These are phyloP conservation scores for Ips nitidus DNA, from an alignment of 1,140 invertebrate genomes.

Conservation along the genomic window DNA sequence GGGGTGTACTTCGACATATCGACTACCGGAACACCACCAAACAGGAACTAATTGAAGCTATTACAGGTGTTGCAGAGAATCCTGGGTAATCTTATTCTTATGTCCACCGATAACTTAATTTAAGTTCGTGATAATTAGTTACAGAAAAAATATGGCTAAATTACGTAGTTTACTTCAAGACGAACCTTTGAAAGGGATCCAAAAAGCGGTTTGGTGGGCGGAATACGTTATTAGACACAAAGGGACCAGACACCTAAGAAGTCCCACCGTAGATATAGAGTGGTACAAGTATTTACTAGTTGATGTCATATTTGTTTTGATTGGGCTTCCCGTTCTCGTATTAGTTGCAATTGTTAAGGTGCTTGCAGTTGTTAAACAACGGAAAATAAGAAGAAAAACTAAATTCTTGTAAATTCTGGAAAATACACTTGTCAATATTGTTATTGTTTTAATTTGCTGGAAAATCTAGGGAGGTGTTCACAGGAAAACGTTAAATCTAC, in stretches of 20 bases:
- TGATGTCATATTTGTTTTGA: slow-evolving; percentile 49
- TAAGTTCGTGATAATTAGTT: slow-evolving; percentile 29
- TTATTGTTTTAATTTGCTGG: too few relatives aligned
- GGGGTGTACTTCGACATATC: slow-evolving; percentile 42
- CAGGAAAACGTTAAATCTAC: too few relatives aligned
- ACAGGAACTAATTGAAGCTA: slow-evolving; percentile 30
- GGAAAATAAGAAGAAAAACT: too few relatives aligned
- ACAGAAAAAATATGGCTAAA: slow-evolving; percentile 38
- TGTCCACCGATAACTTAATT: background rate
- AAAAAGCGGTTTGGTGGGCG: slow-evolving; percentile 56
- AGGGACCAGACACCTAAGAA: slow-evolving; percentile 50
- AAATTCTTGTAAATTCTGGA: too few relatives aligned
- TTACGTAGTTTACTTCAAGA: slow-evolving; percentile 39
- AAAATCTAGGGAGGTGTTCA: too few relatives aligned
- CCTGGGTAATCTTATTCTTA: slow-evolving; percentile 25
- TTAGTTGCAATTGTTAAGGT: too few relatives aligned
- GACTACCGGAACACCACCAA: slow-evolving; percentile 38
- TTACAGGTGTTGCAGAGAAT: slow-evolving; percentile 38
- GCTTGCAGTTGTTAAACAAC: too few relatives aligned
- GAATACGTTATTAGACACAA: slow-evolving; percentile 55
- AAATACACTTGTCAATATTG: too few relatives aligned
- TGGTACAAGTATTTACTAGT: slow-evolving; percentile 54
- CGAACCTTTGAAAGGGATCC: slow-evolving; percentile 47
- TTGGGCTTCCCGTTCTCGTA: background rate
- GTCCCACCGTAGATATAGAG: slow-evolving; percentile 47